Base-by-base conservation (phyloP, 2,113 vertebrate genomes). In the Petroica traversi region DNA sequence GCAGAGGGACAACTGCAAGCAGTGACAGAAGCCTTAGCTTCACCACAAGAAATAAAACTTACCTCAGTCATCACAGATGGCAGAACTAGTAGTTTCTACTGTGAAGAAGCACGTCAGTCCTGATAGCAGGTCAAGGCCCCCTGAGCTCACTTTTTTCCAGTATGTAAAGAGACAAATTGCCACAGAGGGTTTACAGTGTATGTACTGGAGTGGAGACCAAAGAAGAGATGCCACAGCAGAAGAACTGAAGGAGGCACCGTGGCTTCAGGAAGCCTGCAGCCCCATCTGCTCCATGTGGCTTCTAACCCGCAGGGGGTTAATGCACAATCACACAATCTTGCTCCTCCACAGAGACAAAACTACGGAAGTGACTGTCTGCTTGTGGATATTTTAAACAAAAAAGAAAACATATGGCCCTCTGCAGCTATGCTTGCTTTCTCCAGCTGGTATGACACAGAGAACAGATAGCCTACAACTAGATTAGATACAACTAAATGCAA, bases 391-490 rank as follows among this genome's bases (percentile, higher is more conserved):
- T 95, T 92, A 95, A 93, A 92, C 69, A 83, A 85, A 95, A 94
- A 92, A 89, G 74, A 94, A 95, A 97, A 95, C 89, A 95, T 74
- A 96, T 92, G 93, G 89, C 92, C 67, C 67, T 85, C 81, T 66
- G 86, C 36, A 95, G 82, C 52, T 81, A 59, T 7, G 33, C 29
- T 97, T 88, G 49, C 77, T 94, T 92, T 82, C 45, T 79, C 48
- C 77, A 87, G 80, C 77, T 79, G 81, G 76, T 92, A 73, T 2
- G 57, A 84, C 49, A 68, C 25, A 72, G n/a, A 78, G 40, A 89
- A 84, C 34, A 71, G 52, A 88, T 49, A 87, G 54, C 24, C 34
- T 68, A 46, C 81, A 54, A 57, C 89, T 88, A n/a, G n/a, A n/a
- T n/a, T n/a, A n/a, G n/a, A n/a, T n/a, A 78, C 54, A 73, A 84